These are phyloP conservation scores for Pomacea canaliculata DNA, from an alignment of 2,888 invertebrate genomes.

Conservation along the genomic window DNA sequence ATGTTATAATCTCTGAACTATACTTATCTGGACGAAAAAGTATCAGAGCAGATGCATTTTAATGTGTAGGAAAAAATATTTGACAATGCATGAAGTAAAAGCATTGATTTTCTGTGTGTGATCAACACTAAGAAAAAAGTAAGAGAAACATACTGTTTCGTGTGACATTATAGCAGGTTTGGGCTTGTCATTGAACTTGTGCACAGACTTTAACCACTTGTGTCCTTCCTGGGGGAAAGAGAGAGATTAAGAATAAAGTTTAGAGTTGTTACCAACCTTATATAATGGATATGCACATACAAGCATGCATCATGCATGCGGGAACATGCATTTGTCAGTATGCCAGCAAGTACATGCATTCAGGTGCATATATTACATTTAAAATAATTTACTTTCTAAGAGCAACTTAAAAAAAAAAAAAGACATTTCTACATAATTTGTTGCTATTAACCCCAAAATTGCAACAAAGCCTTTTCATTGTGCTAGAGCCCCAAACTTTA, in stretches of 20 bases:
- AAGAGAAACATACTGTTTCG: conserved; percentile 62
- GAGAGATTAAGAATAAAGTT: neutral
- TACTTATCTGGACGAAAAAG: no score
- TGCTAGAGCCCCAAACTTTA: no score
- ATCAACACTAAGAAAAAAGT: neutral
- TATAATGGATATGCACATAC: neutral
- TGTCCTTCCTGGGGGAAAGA: conserved; percentile 60
- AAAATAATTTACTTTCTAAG: neutral
- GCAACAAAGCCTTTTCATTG: no score
- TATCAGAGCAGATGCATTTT: no score
- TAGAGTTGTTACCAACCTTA: neutral
- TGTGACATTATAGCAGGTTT: conserved; percentile 65
- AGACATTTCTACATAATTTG: no score
- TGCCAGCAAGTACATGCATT: neutral
- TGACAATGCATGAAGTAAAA: no score
- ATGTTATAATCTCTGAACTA: no score
- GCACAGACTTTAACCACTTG: conserved; percentile 67
- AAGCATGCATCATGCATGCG: neutral
- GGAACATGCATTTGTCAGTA: neutral
- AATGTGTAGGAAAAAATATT: no score
- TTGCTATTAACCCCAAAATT: no score
- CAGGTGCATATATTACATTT: neutral
- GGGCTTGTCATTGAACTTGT: conserved; percentile 60
- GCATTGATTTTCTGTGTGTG: no score
- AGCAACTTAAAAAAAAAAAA: neutral